Evolutionary conservation across 1,140 invertebrate species (phyloP).

Genomic region (Leptestheria dahalacensis): DNA sequence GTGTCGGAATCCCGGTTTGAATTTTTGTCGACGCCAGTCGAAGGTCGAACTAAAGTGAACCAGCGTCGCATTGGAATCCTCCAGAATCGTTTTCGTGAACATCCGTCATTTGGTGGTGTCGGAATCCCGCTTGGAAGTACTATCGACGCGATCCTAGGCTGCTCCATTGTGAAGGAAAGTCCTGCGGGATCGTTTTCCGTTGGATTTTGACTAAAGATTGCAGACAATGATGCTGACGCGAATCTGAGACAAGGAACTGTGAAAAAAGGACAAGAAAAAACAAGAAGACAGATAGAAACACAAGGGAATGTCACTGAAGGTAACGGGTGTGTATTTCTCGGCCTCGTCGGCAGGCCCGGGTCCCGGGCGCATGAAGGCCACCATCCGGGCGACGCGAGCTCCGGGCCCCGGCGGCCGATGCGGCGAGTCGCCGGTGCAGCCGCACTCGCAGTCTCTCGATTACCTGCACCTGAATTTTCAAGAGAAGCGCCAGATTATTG

Average conservation of each 20-base stretch:
- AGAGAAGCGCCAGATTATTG: conserved; percentile 73
- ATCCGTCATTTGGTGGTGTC: too few relatives aligned
- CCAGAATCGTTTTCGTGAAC: too few relatives aligned
- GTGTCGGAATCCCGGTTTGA: too few relatives aligned
- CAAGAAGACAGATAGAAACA: not conserved
- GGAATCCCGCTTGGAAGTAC: too few relatives aligned
- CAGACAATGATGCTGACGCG: too few relatives aligned
- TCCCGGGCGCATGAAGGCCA: conserved; percentile 17
- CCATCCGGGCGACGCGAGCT: not conserved
- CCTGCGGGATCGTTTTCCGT: too few relatives aligned
- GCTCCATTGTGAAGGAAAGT: too few relatives aligned
- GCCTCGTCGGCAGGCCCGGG: conserved; percentile 16
- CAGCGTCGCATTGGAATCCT: too few relatives aligned
- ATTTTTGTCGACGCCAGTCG: too few relatives aligned
- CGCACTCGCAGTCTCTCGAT: conserved; percentile 57
- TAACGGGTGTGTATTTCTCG: conserved; percentile 16
- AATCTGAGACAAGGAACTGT: not conserved
- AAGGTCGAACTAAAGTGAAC: too few relatives aligned
- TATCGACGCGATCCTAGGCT: too few relatives aligned
- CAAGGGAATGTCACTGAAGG: conserved; percentile 15
- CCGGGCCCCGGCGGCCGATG: not conserved
- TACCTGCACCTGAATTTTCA: conserved; percentile 76
- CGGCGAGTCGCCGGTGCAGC: not conserved
- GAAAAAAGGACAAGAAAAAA: not conserved
- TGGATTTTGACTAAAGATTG: too few relatives aligned